Evolutionary conservation across 1,140 invertebrate species (phyloP).

Genomic region (Zaprionus davidi): DNA sequence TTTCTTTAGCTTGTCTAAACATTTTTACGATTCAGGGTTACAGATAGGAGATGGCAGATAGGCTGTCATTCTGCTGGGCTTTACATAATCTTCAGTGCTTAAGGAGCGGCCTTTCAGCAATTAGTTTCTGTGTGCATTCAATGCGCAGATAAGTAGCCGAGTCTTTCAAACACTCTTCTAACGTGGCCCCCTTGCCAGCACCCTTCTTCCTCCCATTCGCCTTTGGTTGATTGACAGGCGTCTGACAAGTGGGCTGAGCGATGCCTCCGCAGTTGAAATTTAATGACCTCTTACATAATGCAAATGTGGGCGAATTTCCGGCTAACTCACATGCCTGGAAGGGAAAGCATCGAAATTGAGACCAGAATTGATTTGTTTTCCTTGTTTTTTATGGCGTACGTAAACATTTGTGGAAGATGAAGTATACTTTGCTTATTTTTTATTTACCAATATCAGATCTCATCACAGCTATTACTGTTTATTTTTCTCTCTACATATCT

Average conservation of each 20-base stretch:
- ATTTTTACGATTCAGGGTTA: slow-evolving; percentile 81
- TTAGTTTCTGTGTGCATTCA: slow-evolving; percentile 67
- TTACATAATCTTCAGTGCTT: slow-evolving; percentile 73
- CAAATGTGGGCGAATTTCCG: slow-evolving; percentile 17
- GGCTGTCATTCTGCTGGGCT: slow-evolving; percentile 51
- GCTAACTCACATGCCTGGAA: neutral
- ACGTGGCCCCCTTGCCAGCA: neutral
- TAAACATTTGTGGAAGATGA: neutral
- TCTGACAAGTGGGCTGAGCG: slow-evolving; percentile 48
- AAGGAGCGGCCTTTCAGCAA: slow-evolving; percentile 68
- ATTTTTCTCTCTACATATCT: too few species aligned
- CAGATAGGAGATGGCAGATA: slow-evolving; percentile 55
- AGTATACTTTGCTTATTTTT: neutral
- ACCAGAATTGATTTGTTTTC: slow-evolving; percentile 6
- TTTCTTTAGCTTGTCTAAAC: slow-evolving; percentile 59
- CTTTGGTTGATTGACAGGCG: slow-evolving; percentile 71
- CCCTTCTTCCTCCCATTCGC: neutral
- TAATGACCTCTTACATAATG: slow-evolving; percentile 49
- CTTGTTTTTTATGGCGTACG: neutral
- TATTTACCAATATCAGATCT: too few species aligned
- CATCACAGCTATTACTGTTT: too few species aligned
- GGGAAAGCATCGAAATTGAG: neutral
- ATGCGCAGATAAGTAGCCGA: slow-evolving; percentile 67
- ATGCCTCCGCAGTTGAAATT: slow-evolving; percentile 35
- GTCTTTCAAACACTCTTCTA: slow-evolving; percentile 51